Conservation (phyloP, 2,888 invertebrate genomes). For the Eilema griseolum region DNA sequence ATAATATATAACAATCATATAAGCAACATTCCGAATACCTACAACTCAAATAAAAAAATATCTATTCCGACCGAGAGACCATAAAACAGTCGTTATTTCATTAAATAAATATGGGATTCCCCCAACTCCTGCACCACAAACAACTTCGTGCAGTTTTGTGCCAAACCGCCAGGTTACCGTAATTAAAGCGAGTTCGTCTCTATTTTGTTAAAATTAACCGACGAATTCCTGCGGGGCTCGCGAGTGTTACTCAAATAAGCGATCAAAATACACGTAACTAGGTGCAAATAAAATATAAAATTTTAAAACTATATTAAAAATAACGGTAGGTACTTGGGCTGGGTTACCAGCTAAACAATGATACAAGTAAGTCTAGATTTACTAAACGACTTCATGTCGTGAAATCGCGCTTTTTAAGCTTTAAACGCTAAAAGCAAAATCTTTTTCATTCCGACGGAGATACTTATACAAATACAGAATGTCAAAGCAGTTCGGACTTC, state of each 20-base stretch:
- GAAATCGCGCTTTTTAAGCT: no score
- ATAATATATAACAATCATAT: no score
- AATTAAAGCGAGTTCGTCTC: constrained; percentile 44
- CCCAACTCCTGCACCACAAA: constrained; percentile 6
- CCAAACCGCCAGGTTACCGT: constrained; percentile 41
- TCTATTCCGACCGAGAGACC: neutral
- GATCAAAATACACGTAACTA: constrained; percentile 26
- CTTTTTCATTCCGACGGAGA: no score
- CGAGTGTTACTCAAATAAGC: constrained; percentile 26
- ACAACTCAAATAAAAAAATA: neutral
- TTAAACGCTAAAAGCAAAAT: no score
- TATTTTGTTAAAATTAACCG: constrained; percentile 48
- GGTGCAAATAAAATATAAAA: neutral
- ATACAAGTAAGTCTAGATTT: no score
- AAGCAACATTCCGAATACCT: neutral
- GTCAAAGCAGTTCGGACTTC: no score
- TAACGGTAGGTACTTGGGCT: no score
- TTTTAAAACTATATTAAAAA: neutral
- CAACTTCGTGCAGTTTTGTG: constrained; percentile 42
- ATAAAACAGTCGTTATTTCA: neutral
- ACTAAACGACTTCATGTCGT: no score
- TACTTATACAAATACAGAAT: no score
- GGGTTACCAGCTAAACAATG: no score
- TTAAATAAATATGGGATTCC: constrained; percentile 23
- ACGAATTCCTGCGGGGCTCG: constrained; percentile 29